These are phyloP conservation scores for Labia minor DNA, from an alignment of 2,888 invertebrate genomes.

Conservation along the genomic window DNA sequence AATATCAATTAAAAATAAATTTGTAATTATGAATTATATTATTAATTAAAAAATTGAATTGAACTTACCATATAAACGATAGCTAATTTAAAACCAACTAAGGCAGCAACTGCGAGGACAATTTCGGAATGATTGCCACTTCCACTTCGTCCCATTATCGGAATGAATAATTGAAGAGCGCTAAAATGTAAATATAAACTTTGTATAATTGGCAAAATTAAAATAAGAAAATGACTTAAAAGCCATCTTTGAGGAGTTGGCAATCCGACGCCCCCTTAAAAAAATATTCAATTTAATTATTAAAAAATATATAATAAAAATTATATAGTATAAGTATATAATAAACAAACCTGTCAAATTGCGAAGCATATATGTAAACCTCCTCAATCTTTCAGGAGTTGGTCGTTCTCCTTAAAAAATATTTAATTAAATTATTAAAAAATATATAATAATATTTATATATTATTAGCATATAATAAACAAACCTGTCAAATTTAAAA, in stretches of 20 bases:
- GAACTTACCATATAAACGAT: slow-evolving; percentile 16
- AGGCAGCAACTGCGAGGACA: slow-evolving; percentile 42
- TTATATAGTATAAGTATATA: no score
- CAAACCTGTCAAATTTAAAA: slow-evolving; percentile 34
- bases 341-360: no score
- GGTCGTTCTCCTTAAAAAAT: no score
- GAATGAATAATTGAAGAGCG: slow-evolving; percentile 62
- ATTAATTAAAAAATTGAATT: slow-evolving; percentile 15
- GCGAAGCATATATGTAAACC: no score
- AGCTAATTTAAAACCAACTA: slow-evolving; percentile 41
- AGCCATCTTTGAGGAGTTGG: slow-evolving; percentile 35
- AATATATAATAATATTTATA: no score
- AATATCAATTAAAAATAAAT: slow-evolving; percentile 17
- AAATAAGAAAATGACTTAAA: slow-evolving; percentile 42
- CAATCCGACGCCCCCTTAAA: slow-evolving; percentile 39
- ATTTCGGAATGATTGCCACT: slow-evolving; percentile 59
- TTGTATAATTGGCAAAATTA: slow-evolving; percentile 53
- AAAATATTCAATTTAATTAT: no score
- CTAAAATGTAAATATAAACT: slow-evolving; percentile 58
- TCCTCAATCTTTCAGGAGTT: no score
- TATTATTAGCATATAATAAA: no score
- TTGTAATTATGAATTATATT: no score
- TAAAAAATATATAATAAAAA: slow-evolving; percentile 9
- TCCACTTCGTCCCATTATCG: slow-evolving; percentile 70
- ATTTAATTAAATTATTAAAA: no score